phyloP scores from a whole-genome alignment of 1,140 invertebrate species.

The Steinernema feltiae region DNA sequence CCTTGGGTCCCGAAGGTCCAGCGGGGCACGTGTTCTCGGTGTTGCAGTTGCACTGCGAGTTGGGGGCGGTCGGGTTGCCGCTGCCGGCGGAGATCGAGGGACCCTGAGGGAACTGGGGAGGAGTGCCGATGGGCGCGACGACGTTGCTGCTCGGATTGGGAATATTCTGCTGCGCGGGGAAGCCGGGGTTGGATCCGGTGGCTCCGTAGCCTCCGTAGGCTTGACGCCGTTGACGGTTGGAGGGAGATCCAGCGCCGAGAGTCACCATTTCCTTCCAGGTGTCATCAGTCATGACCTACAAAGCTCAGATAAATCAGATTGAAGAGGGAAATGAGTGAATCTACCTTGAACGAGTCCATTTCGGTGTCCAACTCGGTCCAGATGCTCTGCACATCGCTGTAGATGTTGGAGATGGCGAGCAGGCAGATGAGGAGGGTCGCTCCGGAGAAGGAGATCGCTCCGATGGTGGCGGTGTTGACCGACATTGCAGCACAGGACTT shows the following conservation, averaged over 20 bases:
- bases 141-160: background rate
- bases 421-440: constrained; percentile 30
- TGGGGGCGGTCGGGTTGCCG: background rate
- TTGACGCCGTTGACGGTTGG: constrained; percentile 37
- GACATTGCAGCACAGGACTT: no score
- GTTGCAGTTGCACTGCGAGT: constrained; percentile 41
- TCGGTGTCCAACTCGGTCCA: constrained; percentile 38
- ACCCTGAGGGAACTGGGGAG: background rate
- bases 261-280: constrained; percentile 42
- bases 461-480: constrained; percentile 26
- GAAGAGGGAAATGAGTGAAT: background rate
- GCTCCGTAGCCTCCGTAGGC: constrained; percentile 43
- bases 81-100: background rate
- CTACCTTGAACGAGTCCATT: constrained; percentile 38
- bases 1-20: constrained; percentile 39
- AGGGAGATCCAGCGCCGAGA: constrained; percentile 34
- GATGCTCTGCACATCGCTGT: constrained; percentile 32
- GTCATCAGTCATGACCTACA: constrained; percentile 37
- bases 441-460: constrained; percentile 31
- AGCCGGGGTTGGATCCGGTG: constrained; percentile 22
- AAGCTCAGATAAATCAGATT: background rate
- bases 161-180: background rate
- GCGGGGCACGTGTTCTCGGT: constrained; percentile 42
- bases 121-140: background rate
- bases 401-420: constrained; percentile 35